Percentiles rank a stretch among this genome's conserved stretches.
These are phyloP conservation scores for Athalia cordata DNA, from an alignment of 2,888 invertebrate species.

Conservation along the genomic window DNA sequence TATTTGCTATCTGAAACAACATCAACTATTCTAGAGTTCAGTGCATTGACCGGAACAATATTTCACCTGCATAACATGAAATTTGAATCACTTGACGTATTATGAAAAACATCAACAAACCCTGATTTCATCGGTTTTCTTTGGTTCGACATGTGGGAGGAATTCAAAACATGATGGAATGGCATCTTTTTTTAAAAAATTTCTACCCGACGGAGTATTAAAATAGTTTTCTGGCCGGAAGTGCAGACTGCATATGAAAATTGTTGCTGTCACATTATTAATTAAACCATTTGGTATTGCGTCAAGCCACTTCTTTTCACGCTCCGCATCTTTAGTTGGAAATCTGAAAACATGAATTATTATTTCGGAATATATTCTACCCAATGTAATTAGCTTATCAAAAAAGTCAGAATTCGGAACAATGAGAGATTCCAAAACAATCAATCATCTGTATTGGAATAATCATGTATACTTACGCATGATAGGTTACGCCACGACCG, in stretches of 20 bases:
- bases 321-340: slow-evolving; percentile 19
- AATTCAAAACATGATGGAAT: background rate
- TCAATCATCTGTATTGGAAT: slow-evolving; percentile 16
- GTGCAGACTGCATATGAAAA: slow-evolving; percentile 28
- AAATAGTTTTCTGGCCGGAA: slow-evolving; percentile 27
- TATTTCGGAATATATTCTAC: background rate
- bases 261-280: slow-evolving; percentile 11
- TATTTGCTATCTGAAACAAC: slow-evolving; percentile 14
- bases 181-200: background rate
- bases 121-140: slow-evolving; percentile 1
- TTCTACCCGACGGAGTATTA: slow-evolving; percentile 30
- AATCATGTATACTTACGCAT: slow-evolving; percentile 17
- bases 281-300: slow-evolving; percentile 15
- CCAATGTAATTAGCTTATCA: slow-evolving; percentile 19
- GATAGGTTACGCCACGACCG: slow-evolving; percentile 12
- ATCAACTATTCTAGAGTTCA: background rate
- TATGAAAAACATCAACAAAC: background rate
- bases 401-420: background rate
- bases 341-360: slow-evolving; percentile 30
- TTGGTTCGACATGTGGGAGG: background rate
- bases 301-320: slow-evolving; percentile 17
- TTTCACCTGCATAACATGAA: slow-evolving; percentile 8
- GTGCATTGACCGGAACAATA: background rate
- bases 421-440: slow-evolving; percentile 9
- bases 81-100: background rate